Evolutionary conservation across 2,888 invertebrate genomes (phyloP).

Genomic region (Pasiphila rectangulata): DNA sequence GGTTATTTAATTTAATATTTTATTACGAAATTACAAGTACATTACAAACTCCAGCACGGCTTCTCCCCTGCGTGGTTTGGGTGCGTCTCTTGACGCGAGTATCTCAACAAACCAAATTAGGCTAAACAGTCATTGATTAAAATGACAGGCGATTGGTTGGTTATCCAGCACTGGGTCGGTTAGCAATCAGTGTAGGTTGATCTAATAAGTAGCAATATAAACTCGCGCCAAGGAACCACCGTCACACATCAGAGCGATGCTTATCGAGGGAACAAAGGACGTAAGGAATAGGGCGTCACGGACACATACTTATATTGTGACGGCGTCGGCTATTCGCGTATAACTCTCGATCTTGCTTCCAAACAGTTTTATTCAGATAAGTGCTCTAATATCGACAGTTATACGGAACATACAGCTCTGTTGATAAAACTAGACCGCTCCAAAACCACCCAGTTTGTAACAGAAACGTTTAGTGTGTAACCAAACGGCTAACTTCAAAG

Average conservation of each 20-base stretch:
- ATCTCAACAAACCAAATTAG: no score
- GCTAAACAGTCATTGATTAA: no score
- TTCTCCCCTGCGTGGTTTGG: constrained; percentile 22
- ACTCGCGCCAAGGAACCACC: constrained; percentile 1
- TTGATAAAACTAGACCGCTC: background rate
- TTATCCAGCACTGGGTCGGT: no score
- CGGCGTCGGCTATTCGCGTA: constrained; percentile 45
- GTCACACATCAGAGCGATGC: constrained; percentile 39
- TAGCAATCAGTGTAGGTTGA: no score
- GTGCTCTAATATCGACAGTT: constrained; percentile 28
- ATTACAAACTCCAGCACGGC: constrained; percentile 54
- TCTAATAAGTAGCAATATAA: background rate
- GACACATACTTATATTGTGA: constrained; percentile 47
- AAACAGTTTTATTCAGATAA: constrained; percentile 6
- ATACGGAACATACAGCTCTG: constrained; percentile 25
- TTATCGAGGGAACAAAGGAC: constrained; percentile 36
- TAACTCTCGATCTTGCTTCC: constrained; percentile 46
- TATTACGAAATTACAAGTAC: constrained; percentile 70
- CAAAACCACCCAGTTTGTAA: background rate
- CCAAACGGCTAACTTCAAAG: background rate
- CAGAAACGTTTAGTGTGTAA: background rate
- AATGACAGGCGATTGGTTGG: no score
- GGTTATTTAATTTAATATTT: constrained; percentile 55
- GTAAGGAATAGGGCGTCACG: constrained; percentile 51
- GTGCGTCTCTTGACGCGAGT: background rate